phyloP scores from a whole-genome alignment of 2,113 vertebrate species.

The Brachirus orientalis region DNA sequence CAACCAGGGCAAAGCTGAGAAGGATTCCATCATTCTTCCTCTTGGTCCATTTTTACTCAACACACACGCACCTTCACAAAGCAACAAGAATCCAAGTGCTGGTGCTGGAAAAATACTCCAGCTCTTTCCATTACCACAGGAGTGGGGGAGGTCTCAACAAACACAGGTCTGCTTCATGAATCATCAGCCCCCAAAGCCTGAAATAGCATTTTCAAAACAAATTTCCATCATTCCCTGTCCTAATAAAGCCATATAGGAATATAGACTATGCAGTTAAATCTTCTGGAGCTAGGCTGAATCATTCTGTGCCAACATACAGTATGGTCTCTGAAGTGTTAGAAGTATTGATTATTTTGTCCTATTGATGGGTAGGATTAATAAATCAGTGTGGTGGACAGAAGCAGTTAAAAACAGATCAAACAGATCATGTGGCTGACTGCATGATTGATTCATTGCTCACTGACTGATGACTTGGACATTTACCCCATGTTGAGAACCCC shows the following conservation, averaged over 20 bases:
- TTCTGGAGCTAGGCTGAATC: conserved; percentile 5
- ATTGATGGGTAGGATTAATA: conserved; percentile 50
- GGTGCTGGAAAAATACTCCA: conserved; percentile 35
- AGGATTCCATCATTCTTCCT: conserved; percentile 15
- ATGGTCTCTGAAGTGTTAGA: conserved; percentile 35
- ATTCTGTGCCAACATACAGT: not conserved
- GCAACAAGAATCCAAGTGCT: conserved; percentile 12
- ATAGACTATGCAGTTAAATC: conserved; percentile 28
- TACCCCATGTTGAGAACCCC: not conserved
- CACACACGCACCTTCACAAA: conserved; percentile 27
- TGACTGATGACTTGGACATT: conserved; percentile 31
- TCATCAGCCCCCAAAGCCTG: conserved; percentile 45
- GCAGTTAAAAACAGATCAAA: conserved; percentile 17
- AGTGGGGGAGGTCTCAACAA: conserved; percentile 49
- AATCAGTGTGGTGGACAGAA: conserved; percentile 38
- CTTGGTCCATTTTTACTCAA: too few species aligned
- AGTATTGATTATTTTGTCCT: conserved; percentile 49
- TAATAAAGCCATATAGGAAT: conserved; percentile 5
- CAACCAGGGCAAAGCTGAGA: conserved; percentile 25
- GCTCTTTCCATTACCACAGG: conserved; percentile 58
- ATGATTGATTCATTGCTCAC: conserved; percentile 41
- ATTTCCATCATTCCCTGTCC: conserved; percentile 37
- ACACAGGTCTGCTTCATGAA: conserved; percentile 61
- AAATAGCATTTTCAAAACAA: conserved; percentile 63
- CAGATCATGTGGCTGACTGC: too few species aligned